These are phyloP conservation scores for Ranitomeya imitator DNA, from an alignment of 2,113 vertebrate genomes.

Conservation along the genomic window DNA sequence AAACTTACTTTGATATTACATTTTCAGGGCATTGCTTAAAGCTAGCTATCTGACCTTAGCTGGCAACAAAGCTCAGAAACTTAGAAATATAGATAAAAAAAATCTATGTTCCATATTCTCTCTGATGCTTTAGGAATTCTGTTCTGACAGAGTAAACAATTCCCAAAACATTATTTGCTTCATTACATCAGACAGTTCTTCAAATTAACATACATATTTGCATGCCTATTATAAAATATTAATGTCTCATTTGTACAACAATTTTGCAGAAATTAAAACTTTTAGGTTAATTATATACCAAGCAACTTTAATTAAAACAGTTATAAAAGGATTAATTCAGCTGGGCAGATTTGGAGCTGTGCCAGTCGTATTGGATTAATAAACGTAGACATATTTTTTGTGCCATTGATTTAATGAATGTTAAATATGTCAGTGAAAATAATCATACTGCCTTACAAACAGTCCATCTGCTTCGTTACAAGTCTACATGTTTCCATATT, in stretches of 20 bases:
- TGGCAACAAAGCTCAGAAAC: neutral
- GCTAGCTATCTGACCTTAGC: neutral
- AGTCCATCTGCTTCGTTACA: slow-evolving; percentile 75
- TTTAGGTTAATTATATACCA: slow-evolving; percentile 84
- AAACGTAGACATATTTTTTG: slow-evolving; percentile 77
- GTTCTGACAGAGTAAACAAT: neutral
- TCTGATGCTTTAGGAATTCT: neutral
- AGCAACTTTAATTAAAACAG: slow-evolving; percentile 84
- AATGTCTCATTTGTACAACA: slow-evolving; percentile 83
- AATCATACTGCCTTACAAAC: slow-evolving; percentile 74
- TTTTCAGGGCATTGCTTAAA: neutral
- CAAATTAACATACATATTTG: slow-evolving; percentile 62
- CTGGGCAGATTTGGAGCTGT: slow-evolving; percentile 72
- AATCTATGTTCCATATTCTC: neutral
- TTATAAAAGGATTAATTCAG: slow-evolving; percentile 84
- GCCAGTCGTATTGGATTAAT: slow-evolving; percentile 81
- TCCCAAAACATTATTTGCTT: slow-evolving; percentile 11
- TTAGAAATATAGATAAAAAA: neutral
- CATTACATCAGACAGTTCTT: slow-evolving; percentile 57
- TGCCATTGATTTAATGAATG: slow-evolving; percentile 80
- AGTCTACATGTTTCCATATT: neutral
- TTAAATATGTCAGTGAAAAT: slow-evolving; percentile 80
- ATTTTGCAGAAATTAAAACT: slow-evolving; percentile 83
- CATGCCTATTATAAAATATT: slow-evolving; percentile 79
- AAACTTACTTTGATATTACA: neutral